Evolutionary conservation across 2,888 invertebrate genomes (phyloP), one percentile per base, ranked within the genome.

Genomic region (Drosophila flavopinicola): DNA sequence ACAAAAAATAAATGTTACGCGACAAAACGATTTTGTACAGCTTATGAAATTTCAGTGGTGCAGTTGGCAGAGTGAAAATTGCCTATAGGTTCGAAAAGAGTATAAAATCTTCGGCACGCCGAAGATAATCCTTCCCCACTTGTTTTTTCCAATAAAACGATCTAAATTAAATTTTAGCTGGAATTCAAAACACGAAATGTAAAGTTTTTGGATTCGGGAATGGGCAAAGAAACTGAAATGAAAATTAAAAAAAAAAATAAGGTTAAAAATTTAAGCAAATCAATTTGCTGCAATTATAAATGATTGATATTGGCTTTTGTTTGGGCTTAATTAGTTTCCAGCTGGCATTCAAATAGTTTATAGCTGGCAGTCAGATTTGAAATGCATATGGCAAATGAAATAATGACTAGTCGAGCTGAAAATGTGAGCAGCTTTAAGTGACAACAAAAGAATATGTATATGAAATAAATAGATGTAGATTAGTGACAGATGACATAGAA

Each of bases 401-500:
- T 20, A 20, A 3, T 4, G 20, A 20, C 20, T 20, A 20, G 20
- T 2, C 20, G 20, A 20, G 20, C 20, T 20, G 20, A 3, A 20
- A 20, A n/a, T n/a, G n/a, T n/a, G n/a, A n/a, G n/a, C n/a, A n/a
- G n/a, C n/a, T n/a, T n/a, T n/a, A n/a, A n/a, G n/a, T n/a, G n/a
- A n/a, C n/a, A n/a, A n/a, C n/a, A n/a, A n/a, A n/a, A n/a, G n/a
- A n/a, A n/a, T n/a, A n/a, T n/a, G n/a, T n/a, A 25, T 25, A 2
- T 7, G 15, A 27, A 27, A 27, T 3, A 27, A 27, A 27, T 9
- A 27, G 7, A 33, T 33, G 33, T 9, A 17, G 15, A 0, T 2
- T 7, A 15, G n/a, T 17, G 29, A 4, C 17, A 11, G 29, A 17
- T 20, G 33, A 38, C 25, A 39, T n/a, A 23, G 41, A 49, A 57